A percentile compares a stretch with the other conserved stretches of the same genome.
Evolutionary conservation across 2,113 vertebrate genomes (phyloP).

Genomic region (Oplegnathus fasciatus): DNA sequence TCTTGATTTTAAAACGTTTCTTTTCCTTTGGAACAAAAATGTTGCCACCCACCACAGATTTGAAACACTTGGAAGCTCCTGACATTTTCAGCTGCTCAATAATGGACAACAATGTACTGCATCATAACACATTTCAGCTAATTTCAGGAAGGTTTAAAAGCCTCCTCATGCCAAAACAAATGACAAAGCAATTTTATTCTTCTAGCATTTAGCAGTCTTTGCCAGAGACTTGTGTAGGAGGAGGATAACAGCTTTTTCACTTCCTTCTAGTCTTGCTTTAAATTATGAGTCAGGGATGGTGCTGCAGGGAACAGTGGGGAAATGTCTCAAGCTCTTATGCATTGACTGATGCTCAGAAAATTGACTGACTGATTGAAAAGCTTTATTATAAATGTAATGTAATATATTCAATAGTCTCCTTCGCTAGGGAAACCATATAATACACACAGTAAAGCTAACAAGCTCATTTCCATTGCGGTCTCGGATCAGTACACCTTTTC

Average conservation of each 20-base stretch:
- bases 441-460: conserved; percentile 34
- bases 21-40: neutral
- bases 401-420: conserved; percentile 34
- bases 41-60: conserved; percentile 1
- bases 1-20: conserved; percentile 1
- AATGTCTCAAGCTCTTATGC: conserved; percentile 3
- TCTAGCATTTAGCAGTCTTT: neutral
- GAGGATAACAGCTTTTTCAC: neutral
- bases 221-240: neutral
- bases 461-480: conserved; percentile 55
- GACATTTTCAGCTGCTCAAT: conserved; percentile 29
- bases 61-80: neutral
- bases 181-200: conserved; percentile 17
- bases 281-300: conserved; percentile 7
- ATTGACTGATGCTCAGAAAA: conserved; percentile 11
- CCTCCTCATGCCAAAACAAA: conserved; percentile 12
- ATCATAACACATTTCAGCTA: neutral
- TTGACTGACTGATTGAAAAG: conserved; percentile 33
- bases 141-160: neutral
- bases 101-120: neutral
- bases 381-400: conserved; percentile 32
- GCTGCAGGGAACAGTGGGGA: neutral
- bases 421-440: conserved; percentile 19
- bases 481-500: conserved; percentile 53
- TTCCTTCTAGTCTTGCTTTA: neutral